phyloP scores from a whole-genome alignment of 2,797 vertebrate species.

The Saxicola maurus region DNA sequence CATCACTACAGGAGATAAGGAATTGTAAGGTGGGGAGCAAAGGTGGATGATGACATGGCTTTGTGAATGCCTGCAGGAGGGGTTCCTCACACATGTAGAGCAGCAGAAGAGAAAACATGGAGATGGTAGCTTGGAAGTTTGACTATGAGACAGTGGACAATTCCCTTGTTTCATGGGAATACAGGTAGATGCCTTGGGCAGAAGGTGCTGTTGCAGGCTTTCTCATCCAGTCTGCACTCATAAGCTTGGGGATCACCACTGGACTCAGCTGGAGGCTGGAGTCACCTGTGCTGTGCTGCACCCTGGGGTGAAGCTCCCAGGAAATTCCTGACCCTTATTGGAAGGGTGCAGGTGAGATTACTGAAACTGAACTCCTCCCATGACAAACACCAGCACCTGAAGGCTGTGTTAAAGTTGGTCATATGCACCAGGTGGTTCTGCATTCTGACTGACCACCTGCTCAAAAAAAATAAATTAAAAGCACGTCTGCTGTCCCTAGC shows the following conservation, averaged over 20 bases:
- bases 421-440: not conserved
- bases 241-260: not conserved
- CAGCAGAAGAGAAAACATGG: not conserved
- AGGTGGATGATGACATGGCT: not conserved
- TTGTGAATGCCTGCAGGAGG: not conserved
- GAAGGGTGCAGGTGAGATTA: not conserved
- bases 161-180: not conserved
- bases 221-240: not conserved
- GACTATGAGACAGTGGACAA: not conserved
- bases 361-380: not conserved
- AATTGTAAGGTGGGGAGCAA: not conserved
- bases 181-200: not conserved
- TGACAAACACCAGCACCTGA: not conserved
- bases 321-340: not conserved
- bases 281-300: not conserved
- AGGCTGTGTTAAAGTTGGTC: not conserved
- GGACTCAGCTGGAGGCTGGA: not conserved
- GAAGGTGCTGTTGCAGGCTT: not conserved
- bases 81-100: fast-evolving
- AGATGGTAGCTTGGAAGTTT: not conserved
- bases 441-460: not conserved
- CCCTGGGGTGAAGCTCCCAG: not conserved
- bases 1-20: not conserved
- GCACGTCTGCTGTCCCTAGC: not conserved
- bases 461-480: not conserved